Conservation (phyloP, 1,140 invertebrate species). For the Saccostrea glomerata region DNA sequence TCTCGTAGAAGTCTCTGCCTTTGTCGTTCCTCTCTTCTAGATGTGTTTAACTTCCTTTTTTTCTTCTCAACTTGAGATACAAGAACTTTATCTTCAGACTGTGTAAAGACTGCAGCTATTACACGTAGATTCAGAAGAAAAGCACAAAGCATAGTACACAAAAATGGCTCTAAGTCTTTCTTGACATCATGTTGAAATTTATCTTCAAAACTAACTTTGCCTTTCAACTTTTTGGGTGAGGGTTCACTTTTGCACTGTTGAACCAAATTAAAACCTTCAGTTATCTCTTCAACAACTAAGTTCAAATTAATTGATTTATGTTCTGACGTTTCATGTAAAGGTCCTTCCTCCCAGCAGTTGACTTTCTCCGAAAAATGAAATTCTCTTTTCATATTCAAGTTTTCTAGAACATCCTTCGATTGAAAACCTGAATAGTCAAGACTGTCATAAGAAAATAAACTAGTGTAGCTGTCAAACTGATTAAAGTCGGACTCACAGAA, state of each 20-base stretch:
- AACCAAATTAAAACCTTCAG: background rate
- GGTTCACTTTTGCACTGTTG: background rate
- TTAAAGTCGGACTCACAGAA: background rate
- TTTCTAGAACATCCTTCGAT: background rate
- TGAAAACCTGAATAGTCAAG: background rate
- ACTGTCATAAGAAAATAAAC: background rate
- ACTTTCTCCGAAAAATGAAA: background rate
- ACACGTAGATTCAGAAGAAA: background rate
- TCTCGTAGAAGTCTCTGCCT: background rate
- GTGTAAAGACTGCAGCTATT: slow-evolving; percentile 3
- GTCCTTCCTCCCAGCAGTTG: background rate
- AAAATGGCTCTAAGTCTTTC: background rate
- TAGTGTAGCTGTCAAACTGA: background rate
- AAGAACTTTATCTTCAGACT: background rate
- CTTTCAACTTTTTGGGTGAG: background rate
- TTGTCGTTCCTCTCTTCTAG: background rate
- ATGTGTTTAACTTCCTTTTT: background rate
- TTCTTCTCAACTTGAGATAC: background rate
- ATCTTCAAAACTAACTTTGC: background rate
- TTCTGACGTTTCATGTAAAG: background rate
- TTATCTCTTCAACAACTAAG: background rate
- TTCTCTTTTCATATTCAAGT: background rate
- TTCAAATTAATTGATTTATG: background rate
- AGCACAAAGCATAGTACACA: background rate
- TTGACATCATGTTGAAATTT: background rate